Conservation (phyloP, 2,888 invertebrate species). For the Drosophila pseudotalamancana region DNA sequence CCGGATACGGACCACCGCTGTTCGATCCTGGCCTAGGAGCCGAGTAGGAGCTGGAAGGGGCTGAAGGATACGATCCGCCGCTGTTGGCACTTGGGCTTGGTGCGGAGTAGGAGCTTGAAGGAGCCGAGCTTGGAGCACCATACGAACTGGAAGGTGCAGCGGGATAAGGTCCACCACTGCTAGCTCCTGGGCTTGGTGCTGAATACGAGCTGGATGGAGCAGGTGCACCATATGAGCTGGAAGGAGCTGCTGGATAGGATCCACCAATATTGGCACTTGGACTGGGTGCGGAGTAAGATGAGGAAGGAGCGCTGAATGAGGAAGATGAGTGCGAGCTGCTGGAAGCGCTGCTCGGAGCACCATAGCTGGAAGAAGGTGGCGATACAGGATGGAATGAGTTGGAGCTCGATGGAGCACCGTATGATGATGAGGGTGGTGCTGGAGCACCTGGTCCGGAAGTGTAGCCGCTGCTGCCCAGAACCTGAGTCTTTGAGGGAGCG, state of each 20-base stretch:
- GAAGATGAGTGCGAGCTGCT: constrained; percentile 70
- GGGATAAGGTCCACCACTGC: constrained; percentile 44
- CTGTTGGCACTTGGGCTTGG: constrained; percentile 64
- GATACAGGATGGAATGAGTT: constrained; percentile 42
- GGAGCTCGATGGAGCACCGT: constrained; percentile 82
- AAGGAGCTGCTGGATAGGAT: constrained; percentile 60
- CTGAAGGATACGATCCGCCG: constrained; percentile 53
- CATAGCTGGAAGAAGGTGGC: constrained; percentile 67
- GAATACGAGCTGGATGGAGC: constrained; percentile 69
- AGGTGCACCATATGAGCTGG: constrained; percentile 70
- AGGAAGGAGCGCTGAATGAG: constrained; percentile 29
- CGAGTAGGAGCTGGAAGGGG: constrained; percentile 60
- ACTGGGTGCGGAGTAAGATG: constrained; percentile 82
- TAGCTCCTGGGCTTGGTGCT: constrained; percentile 74
- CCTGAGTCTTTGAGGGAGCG: constrained; percentile 84
- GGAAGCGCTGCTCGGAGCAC: constrained; percentile 75
- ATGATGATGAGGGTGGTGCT: constrained; percentile 84
- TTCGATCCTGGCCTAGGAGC: constrained; percentile 36
- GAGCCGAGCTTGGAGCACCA: constrained; percentile 75
- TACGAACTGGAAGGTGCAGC: constrained; percentile 53
- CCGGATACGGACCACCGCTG: constrained; percentile 33
- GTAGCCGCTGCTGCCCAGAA: constrained; percentile 64
- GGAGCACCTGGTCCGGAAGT: constrained; percentile 77
- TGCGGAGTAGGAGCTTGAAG: constrained; percentile 80
- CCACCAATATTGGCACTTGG: constrained; percentile 30